Evolutionary conservation across 2,888 invertebrate genomes (phyloP).

Genomic region (Macrosiphum euphorbiae): DNA sequence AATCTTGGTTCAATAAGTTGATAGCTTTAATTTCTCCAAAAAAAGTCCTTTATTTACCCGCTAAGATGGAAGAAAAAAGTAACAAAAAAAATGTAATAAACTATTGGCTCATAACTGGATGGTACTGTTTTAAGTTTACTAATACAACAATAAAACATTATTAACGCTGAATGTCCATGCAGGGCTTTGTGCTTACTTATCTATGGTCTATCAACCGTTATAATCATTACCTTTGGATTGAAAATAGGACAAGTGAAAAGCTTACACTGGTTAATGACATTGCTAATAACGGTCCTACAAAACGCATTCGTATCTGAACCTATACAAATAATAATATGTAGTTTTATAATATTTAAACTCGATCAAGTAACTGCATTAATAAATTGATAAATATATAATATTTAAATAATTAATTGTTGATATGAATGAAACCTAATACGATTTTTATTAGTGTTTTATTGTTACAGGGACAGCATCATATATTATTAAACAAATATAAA

Average conservation of each 20-base stretch:
- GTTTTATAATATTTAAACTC: background rate
- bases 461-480: background rate
- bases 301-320: background rate
- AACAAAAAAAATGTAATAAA: background rate
- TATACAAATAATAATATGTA: slow-evolving; percentile 1
- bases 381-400: background rate
- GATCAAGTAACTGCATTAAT: slow-evolving; percentile 9
- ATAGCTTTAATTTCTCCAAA: background rate
- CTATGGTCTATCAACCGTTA: background rate
- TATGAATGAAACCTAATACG: background rate
- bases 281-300: slow-evolving; percentile 16
- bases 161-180: background rate
- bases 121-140: slow-evolving; percentile 3
- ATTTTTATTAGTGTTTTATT: background rate
- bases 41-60: background rate
- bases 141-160: background rate
- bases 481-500: background rate
- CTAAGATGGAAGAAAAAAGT: background rate
- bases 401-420: background rate
- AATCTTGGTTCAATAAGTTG: background rate
- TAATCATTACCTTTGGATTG: slow-evolving; percentile 27
- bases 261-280: slow-evolving; percentile 40
- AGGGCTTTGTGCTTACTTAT: slow-evolving; percentile 21
- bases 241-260: slow-evolving; percentile 43
- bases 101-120: slow-evolving; percentile 37